Conservation (phyloP, 2,113 vertebrate genomes). For the Petromus typicus region DNA sequence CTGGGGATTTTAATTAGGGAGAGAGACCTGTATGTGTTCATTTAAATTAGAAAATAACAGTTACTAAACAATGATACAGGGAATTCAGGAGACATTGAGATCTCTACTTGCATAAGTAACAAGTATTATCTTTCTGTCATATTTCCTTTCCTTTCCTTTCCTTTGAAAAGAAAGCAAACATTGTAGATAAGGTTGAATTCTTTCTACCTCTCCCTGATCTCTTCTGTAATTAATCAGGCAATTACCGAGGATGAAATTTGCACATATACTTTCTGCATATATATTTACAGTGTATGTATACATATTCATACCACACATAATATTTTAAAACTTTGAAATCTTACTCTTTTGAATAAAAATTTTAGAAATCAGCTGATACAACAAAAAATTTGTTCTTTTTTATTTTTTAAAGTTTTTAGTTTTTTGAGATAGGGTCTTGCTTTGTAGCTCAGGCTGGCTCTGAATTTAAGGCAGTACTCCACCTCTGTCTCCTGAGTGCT, state of each 20-base stretch:
- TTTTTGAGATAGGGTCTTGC: neutral
- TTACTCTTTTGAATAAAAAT: constrained; percentile 46
- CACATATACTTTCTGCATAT: neutral
- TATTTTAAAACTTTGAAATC: neutral
- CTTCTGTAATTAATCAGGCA: neutral
- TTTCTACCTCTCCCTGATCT: constrained; percentile 9
- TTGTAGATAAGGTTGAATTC: neutral
- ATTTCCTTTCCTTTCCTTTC: constrained; percentile 21
- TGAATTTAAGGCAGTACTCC: too few relatives aligned
- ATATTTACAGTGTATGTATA: neutral
- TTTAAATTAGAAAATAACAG: constrained; percentile 57
- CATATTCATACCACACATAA: neutral
- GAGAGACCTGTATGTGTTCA: constrained; percentile 1
- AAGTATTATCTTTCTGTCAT: constrained; percentile 2
- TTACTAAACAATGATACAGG: constrained; percentile 21
- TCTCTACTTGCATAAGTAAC: neutral
- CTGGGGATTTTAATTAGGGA: constrained; percentile 56
- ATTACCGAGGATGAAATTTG: neutral
- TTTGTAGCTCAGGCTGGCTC: too few relatives aligned
- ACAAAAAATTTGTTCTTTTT: neutral
- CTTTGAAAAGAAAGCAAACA: constrained; percentile 47
- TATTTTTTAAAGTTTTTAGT: neutral
- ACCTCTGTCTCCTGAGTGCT: too few relatives aligned
- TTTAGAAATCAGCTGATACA: neutral
- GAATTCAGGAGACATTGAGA: neutral